Base-by-base conservation (phyloP, 2,888 invertebrate species). In the Pristionchus fissidentatus region DNA sequence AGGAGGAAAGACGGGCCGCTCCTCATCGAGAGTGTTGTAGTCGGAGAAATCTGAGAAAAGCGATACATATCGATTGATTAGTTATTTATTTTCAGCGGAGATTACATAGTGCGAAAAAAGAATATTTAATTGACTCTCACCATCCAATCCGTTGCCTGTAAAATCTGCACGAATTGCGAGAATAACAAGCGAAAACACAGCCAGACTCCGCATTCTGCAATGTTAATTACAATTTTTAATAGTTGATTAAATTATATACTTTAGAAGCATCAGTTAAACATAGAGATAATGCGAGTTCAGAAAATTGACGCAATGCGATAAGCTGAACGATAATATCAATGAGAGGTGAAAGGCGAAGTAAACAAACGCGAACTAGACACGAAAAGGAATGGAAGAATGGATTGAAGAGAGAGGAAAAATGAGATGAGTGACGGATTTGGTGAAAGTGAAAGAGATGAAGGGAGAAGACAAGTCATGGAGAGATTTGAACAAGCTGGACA, bases 391-490 rank as follows among this genome's bases (percentile, higher is more conserved):
- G 43, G 57, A 22, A n/a, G 35, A 29, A 77, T 46, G 26, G 77
- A 32, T 13, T 32, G 35, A 52, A 13, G n/a, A n/a, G 79, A 60
- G 60, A n/a, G 26, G 60, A 60, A 60, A 10, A 60, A n/a, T n/a
- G 19, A 60, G n/a, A 60, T 10, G 19, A 26, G 60, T 15, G n/a
- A 60, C 60, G 8, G n/a, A n/a, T 8, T n/a, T 60, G 60, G n/a
- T 8, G 26, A n/a, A 26, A n/a, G 60, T 15, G 60, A 15, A 26
- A 26, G 60, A 26, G 60, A 60, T 15, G 19, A 26, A 60, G 60
- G 60, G 60, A n/a, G 60, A 26, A n/a, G n/a, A n/a, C n/a, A n/a
- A n/a, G 49, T 75, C 49, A 52, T 46, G 75, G 29, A 75, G 73
- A 26, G 26, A n/a, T 29, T 75, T 43, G n/a, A 70, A 22, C 52